These are phyloP conservation scores for Tachysurus vachellii DNA, from an alignment of 2,113 vertebrate species.

Conservation along the genomic window DNA sequence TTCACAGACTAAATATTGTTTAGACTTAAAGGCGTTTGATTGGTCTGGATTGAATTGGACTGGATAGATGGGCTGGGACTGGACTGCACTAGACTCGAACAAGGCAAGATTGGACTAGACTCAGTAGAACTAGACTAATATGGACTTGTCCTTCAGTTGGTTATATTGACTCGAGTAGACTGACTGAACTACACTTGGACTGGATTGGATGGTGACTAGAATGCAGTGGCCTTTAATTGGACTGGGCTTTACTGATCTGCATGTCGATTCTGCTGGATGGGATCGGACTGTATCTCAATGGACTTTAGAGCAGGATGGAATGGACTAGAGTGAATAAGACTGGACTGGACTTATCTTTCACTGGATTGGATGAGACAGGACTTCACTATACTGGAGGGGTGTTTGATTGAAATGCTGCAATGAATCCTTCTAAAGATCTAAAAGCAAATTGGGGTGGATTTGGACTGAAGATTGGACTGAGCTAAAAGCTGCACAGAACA, in stretches of 20 bases:
- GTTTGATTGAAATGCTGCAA: neutral
- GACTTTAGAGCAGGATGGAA: neutral
- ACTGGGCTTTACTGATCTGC: neutral
- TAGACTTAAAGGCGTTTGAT: neutral
- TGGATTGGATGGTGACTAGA: neutral
- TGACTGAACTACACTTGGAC: neutral
- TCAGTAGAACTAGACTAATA: neutral
- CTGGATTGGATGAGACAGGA: neutral
- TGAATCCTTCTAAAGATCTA: too few species aligned
- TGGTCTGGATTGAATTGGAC: neutral
- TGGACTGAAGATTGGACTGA: neutral
- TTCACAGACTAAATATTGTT: too few species aligned
- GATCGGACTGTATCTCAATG: neutral
- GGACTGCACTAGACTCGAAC: neutral
- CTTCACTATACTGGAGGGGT: neutral
- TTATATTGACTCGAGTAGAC: neutral
- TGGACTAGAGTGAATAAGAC: neutral
- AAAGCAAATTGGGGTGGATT: neutral
- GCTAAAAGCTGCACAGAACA: neutral
- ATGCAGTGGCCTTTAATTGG: neutral
- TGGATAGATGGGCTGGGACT: neutral
- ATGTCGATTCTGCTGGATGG: neutral
- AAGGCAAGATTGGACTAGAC: neutral
- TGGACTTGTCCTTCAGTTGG: neutral
- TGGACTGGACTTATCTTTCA: too few species aligned